Conservation (phyloP, 1,140 invertebrate genomes). For the Ericerus pela region DNA sequence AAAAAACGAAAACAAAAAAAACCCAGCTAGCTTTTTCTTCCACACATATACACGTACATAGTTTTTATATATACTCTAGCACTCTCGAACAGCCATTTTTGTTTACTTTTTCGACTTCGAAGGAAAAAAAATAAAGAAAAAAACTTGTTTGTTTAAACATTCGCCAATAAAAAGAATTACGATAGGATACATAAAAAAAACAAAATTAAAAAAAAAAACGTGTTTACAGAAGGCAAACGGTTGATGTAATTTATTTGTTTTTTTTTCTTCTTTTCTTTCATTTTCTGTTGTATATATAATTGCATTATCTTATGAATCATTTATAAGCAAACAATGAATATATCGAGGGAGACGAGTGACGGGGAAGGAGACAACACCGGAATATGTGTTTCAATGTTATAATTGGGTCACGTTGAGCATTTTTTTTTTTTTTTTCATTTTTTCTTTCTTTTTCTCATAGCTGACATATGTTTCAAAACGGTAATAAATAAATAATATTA, state of each 20-base stretch:
- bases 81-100: slow-evolving; percentile 1
- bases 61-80: too few species aligned
- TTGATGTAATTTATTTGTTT: slow-evolving; percentile 12
- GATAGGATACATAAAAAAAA: slow-evolving; percentile 11
- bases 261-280: slow-evolving; percentile 1
- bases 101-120: slow-evolving; percentile 11
- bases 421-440: slow-evolving; percentile 2
- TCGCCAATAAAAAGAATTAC: slow-evolving; percentile 10
- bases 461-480: neutral
- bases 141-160: slow-evolving; percentile 11
- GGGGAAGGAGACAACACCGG: slow-evolving; percentile 4
- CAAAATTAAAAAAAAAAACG: too few species aligned
- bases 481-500: slow-evolving; percentile 11
- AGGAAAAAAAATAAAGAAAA: slow-evolving; percentile 5
- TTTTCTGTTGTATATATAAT: neutral
- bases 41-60: too few species aligned
- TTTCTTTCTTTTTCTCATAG: slow-evolving; percentile 1
- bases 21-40: too few species aligned
- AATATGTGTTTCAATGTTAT: slow-evolving; percentile 4
- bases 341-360: slow-evolving; percentile 6
- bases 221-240: slow-evolving; percentile 11
- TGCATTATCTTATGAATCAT: slow-evolving; percentile 12
- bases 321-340: slow-evolving; percentile 12
- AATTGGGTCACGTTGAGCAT: slow-evolving; percentile 9
- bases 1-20: too few species aligned